These are phyloP conservation scores for Eidolon dupreanum DNA, from an alignment of 2,797 vertebrate species.

Conservation along the genomic window DNA sequence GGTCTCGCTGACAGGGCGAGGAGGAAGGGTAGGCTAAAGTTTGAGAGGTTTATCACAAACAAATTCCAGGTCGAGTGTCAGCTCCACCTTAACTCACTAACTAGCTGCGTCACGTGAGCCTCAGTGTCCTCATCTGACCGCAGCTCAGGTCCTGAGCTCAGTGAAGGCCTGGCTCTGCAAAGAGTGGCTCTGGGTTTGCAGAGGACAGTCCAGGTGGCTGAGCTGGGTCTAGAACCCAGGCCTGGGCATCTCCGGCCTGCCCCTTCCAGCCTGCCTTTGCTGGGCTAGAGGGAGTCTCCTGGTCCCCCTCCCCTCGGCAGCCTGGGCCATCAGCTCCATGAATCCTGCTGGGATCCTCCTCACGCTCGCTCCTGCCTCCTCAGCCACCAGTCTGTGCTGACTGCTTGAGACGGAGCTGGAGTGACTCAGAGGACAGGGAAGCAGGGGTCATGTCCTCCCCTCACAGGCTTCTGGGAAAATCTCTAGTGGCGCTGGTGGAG, in stretches of 20 bases:
- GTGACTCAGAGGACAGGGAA: background rate
- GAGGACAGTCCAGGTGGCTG: fast-evolving
- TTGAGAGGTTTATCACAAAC: background rate
- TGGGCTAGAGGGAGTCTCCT: background rate
- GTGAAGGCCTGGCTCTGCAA: background rate
- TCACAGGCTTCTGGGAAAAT: background rate
- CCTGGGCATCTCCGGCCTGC: background rate
- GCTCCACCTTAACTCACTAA: background rate
- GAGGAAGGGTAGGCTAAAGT: background rate
- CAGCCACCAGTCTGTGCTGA: background rate
- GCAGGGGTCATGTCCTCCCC: background rate
- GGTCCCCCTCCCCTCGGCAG: background rate
- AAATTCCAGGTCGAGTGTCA: background rate
- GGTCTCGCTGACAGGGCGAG: background rate
- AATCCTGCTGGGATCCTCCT: slow-evolving; percentile 14
- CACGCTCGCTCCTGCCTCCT: background rate
- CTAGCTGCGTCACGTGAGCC: background rate
- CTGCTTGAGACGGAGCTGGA: slow-evolving; percentile 25
- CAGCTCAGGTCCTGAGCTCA: background rate
- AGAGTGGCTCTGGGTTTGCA: background rate
- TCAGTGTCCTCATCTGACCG: background rate
- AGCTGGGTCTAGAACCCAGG: background rate
- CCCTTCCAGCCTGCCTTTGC: background rate
- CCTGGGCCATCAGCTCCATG: background rate
- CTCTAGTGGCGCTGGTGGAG: background rate